A percentile compares a stretch with the other conserved stretches of the same genome.
Evolutionary conservation across 2,113 vertebrate species (phyloP).

Genomic region (Rousettus leschenaultii): DNA sequence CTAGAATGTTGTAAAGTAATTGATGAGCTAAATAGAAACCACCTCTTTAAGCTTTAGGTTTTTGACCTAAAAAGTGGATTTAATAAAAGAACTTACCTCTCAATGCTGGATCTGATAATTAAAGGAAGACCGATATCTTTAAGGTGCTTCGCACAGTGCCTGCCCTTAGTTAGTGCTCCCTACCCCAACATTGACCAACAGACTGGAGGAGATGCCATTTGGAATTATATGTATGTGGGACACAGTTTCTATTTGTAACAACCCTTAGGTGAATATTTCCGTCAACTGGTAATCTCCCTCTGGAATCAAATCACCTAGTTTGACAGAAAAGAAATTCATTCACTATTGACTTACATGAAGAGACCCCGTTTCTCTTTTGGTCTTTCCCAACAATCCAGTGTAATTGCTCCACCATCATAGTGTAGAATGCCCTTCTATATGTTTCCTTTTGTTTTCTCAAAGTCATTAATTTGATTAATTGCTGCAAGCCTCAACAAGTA

Average conservation of each 20-base stretch:
- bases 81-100: not conserved
- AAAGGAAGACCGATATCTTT: not conserved
- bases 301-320: not conserved
- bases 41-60: not conserved
- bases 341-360: not conserved
- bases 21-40: not conserved
- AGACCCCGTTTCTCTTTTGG: not conserved
- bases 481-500: not conserved
- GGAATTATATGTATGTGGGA: not conserved
- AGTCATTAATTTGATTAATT: not conserved
- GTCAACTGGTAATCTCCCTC: not conserved
- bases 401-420: not conserved
- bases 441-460: constrained; percentile 7
- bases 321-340: not conserved
- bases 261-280: not conserved
- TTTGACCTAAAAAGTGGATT: not conserved
- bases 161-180: not conserved
- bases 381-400: not conserved
- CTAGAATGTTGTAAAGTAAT: not conserved
- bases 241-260: not conserved
- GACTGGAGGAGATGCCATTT: not conserved
- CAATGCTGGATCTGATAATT: not conserved
- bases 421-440: not conserved
- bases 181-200: not conserved
- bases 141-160: not conserved